Percentiles rank a stretch among this genome's conserved stretches.
Evolutionary conservation across 2,888 invertebrate genomes (phyloP).

Genomic region (Lydus trimaculatus): DNA sequence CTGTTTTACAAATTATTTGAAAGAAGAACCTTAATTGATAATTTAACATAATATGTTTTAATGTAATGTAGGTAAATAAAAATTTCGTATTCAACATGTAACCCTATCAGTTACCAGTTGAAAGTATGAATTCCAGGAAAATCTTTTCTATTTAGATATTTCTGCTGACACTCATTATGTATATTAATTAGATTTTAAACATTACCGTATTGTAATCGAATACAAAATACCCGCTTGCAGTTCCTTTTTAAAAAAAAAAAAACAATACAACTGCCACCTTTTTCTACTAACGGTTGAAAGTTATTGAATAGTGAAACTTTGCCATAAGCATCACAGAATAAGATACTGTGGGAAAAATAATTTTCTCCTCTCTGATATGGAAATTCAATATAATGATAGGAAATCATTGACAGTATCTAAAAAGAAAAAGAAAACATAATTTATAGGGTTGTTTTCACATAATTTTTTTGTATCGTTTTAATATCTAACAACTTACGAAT

Average conservation of each 20-base stretch:
- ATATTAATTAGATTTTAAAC: conserved; percentile 25
- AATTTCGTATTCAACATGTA: conserved; percentile 31
- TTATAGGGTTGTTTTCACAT: neutral
- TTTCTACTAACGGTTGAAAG: neutral
- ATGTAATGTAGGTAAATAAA: conserved; percentile 21
- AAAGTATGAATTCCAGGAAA: conserved; percentile 26
- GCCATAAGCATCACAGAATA: neutral
- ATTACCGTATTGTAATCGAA: neutral
- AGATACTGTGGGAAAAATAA: neutral
- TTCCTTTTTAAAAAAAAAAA: too few species aligned
- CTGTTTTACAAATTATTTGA: neutral
- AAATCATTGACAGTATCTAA: neutral
- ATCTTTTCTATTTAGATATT: conserved; percentile 28
- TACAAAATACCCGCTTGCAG: neutral
- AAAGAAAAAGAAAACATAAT: neutral
- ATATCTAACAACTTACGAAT: neutral
- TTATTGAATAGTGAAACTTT: neutral
- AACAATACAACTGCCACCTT: neutral
- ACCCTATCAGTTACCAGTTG: conserved; percentile 26
- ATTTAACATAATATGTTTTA: neutral
- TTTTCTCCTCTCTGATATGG: neutral
- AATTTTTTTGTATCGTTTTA: neutral
- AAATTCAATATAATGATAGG: neutral
- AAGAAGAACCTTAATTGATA: neutral
- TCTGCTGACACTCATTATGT: conserved; percentile 23